A percentile compares a stretch with the other conserved stretches of the same genome.
Conservation (phyloP, 2,113 vertebrate genomes). For the Calyptomena viridis region DNA sequence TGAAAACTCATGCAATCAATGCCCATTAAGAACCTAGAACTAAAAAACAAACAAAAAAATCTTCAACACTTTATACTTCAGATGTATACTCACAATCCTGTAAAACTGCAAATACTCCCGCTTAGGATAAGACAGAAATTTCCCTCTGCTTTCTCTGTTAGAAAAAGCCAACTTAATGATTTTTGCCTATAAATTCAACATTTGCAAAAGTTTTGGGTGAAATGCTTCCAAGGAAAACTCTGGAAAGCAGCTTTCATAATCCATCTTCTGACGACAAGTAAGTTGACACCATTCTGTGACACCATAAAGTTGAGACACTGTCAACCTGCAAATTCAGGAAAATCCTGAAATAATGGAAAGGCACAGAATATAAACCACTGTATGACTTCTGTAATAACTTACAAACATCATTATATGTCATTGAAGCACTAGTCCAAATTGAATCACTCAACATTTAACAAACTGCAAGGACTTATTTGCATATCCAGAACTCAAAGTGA, state of each 20-base stretch:
- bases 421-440: not conserved
- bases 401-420: not conserved
- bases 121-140: not conserved
- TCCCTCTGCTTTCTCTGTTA: not conserved
- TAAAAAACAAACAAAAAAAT: no score
- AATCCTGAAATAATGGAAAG: not conserved
- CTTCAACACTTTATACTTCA: not conserved
- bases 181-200: not conserved
- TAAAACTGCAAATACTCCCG: not conserved
- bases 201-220: not conserved
- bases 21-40: not conserved
- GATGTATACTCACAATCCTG: not conserved
- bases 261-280: no score
- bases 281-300: not conserved
- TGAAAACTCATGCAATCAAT: not conserved
- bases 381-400: not conserved
- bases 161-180: not conserved
- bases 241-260: not conserved
- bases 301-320: not conserved
- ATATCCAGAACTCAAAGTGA: not conserved
- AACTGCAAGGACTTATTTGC: not conserved
- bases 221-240: not conserved
- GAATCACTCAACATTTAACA: not conserved
- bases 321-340: not conserved
- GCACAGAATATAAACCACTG: not conserved